phyloP scores from a whole-genome alignment of 2,888 invertebrate species.

The Isoperla grammatica region DNA sequence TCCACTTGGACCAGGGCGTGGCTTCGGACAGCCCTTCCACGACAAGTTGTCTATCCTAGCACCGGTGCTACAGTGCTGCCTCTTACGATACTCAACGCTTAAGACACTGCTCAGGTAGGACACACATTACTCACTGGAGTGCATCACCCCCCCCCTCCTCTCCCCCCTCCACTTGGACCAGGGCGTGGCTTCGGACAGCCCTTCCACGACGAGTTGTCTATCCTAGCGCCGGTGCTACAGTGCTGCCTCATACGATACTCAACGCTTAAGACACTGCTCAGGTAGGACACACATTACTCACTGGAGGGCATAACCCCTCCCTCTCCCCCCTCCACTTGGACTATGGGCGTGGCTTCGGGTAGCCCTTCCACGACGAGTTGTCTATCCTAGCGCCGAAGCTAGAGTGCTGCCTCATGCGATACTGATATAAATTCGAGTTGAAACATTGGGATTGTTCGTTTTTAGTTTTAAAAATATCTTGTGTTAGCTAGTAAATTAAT shows the following conservation, averaged over 20 bases:
- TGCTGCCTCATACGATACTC: conserved; percentile 89
- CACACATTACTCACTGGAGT: neutral
- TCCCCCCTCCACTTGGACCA: conserved; percentile 92
- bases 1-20: conserved; percentile 94
- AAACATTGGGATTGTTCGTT: too few relatives aligned
- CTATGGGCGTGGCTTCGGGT: conserved; percentile 94
- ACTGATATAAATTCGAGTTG: too few relatives aligned
- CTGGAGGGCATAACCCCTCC: too few relatives aligned
- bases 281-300: too few relatives aligned
- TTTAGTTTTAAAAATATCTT: too few relatives aligned
- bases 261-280: conserved; percentile 74
- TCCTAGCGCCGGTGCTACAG: conserved; percentile 90
- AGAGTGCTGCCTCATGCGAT: conserved; percentile 91
- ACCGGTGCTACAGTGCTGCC: conserved; percentile 92
- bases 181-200: conserved; percentile 93
- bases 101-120: conserved; percentile 72
- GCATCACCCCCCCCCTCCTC: too few relatives aligned
- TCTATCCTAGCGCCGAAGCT: conserved; percentile 90
- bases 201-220: conserved; percentile 88
- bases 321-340: conserved; percentile 91
- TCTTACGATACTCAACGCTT: conserved; percentile 83
- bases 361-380: conserved; percentile 86
- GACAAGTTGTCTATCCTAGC: conserved; percentile 94
- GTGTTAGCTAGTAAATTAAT: too few relatives aligned
- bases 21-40: conserved; percentile 86